phyloP scores from a whole-genome alignment of 2,797 vertebrate species.

The Chaetophractus vellerosus region DNA sequence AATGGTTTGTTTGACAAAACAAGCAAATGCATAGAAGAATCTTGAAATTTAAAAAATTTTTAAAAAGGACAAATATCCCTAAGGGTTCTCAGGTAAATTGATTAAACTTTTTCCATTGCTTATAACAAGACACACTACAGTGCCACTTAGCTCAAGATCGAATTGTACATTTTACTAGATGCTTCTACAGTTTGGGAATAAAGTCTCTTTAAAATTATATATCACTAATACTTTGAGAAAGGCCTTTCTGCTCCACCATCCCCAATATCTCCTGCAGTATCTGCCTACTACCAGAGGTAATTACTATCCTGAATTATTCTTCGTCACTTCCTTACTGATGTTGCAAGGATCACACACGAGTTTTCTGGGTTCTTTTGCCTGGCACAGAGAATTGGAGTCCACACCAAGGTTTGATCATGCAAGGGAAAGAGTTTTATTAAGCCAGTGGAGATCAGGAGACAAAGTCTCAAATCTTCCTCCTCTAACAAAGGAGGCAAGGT shows the following conservation, averaged over 20 bases:
- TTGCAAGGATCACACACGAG: too few relatives aligned
- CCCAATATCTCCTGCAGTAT: neutral
- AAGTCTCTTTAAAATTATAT: neutral
- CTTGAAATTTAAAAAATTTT: slow-evolving; percentile 21
- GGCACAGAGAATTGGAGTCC: too few relatives aligned
- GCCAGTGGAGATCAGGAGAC: too few relatives aligned
- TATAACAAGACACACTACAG: neutral
- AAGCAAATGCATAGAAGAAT: neutral
- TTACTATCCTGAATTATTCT: neutral
- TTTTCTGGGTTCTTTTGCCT: too few relatives aligned
- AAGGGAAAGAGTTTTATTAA: too few relatives aligned
- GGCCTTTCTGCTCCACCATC: neutral
- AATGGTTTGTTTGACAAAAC: neutral
- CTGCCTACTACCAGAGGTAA: neutral
- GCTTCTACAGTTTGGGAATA: neutral
- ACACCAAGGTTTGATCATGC: too few relatives aligned
- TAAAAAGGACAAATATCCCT: neutral
- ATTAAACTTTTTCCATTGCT: neutral
- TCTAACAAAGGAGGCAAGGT: too few relatives aligned
- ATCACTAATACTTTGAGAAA: neutral
- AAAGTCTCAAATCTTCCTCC: too few relatives aligned
- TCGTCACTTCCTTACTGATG: neutral
- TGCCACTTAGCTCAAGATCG: neutral
- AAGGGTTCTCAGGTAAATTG: neutral
- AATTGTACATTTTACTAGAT: neutral